A percentile compares a stretch with the other conserved stretches of the same genome.
phyloP scores from a whole-genome alignment of 2,113 vertebrate genomes.

The Sylvilagus bachmani region DNA sequence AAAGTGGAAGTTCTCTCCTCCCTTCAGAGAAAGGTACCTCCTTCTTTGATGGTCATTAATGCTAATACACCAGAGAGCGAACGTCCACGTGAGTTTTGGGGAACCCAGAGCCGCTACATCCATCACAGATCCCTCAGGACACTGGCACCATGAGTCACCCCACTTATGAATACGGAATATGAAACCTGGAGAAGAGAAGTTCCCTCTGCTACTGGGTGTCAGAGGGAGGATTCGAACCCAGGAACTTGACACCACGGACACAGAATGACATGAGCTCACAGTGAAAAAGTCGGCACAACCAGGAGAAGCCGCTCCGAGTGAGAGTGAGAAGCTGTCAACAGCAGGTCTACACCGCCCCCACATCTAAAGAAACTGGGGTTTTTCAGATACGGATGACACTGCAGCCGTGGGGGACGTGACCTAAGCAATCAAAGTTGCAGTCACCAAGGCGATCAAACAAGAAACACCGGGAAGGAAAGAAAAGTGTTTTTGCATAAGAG shows the following conservation, averaged over 20 bases:
- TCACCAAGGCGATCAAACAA: background rate
- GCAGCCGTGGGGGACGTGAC: background rate
- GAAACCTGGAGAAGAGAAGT: background rate
- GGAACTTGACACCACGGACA: background rate
- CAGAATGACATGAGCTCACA: background rate
- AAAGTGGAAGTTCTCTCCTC: too few relatives aligned
- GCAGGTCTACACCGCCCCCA: background rate
- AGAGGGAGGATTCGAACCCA: background rate
- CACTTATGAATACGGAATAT: background rate
- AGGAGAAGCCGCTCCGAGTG: background rate
- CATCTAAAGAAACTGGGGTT: background rate
- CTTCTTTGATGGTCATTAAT: too few relatives aligned
- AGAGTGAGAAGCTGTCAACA: background rate
- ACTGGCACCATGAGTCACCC: background rate
- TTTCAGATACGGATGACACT: background rate
- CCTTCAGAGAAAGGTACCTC: too few relatives aligned
- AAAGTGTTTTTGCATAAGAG: background rate
- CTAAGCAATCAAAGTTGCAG: background rate
- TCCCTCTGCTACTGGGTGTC: background rate
- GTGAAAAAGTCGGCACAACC: background rate
- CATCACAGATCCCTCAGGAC: background rate
- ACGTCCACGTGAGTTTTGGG: too few relatives aligned
- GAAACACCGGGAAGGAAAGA: background rate
- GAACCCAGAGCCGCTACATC: too few relatives aligned
- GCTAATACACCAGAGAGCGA: too few relatives aligned